Percentiles rank a stretch among this genome's conserved stretches.
These are phyloP conservation scores for Myotis daubentonii DNA, from an alignment of 2,797 vertebrate species.

Conservation along the genomic window DNA sequence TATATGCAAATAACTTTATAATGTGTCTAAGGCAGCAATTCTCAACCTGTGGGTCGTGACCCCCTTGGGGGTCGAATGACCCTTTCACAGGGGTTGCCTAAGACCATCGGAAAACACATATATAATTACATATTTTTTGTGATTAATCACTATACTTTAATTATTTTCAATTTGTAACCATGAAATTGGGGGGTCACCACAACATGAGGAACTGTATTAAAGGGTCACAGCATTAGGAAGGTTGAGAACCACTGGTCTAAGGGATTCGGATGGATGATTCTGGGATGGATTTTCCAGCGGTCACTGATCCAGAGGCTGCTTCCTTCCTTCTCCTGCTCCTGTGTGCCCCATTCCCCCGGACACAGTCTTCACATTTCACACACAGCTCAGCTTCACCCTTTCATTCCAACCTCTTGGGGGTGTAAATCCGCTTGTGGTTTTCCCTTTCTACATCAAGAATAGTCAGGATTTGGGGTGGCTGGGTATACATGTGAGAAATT, in stretches of 20 bases:
- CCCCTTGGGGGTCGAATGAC: too few species aligned
- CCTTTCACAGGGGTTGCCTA: too few species aligned
- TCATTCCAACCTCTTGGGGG: neutral
- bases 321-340: neutral
- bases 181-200: too few species aligned
- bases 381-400: neutral
- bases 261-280: neutral
- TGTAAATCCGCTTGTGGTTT: neutral
- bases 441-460: neutral
- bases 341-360: fast-evolving
- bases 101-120: too few species aligned
- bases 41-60: too few species aligned
- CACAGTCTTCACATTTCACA: neutral
- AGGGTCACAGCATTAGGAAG: too few species aligned
- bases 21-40: neutral
- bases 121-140: too few species aligned
- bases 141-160: too few species aligned
- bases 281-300: neutral
- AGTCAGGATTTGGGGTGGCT: neutral
- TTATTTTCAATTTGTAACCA: too few species aligned
- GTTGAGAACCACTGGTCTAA: neutral
- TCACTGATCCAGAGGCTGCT: neutral
- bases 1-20: neutral
- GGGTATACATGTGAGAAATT: neutral
- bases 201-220: too few species aligned